phyloP scores from a whole-genome alignment of 2,888 invertebrate genomes.

The Oxytorus armatus region DNA sequence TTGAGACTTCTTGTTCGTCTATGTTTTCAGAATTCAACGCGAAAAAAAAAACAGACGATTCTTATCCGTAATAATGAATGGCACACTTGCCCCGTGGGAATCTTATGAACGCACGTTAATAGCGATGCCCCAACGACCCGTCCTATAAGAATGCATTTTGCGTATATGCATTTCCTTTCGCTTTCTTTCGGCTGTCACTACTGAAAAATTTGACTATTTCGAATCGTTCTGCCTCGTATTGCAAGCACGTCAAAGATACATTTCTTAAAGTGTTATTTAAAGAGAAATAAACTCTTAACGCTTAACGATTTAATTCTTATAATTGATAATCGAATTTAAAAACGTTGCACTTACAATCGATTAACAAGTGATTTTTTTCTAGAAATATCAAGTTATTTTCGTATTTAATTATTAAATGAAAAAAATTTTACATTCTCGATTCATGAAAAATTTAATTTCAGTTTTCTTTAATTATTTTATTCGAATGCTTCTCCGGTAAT shows the following conservation, averaged over 20 bases:
- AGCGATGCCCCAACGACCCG: slow-evolving; percentile 6
- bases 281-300: no score
- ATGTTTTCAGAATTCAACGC: slow-evolving; percentile 15
- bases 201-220: slow-evolving; percentile 13
- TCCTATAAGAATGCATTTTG: slow-evolving; percentile 4
- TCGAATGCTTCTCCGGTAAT: no score
- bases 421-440: no score
- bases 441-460: no score
- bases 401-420: no score
- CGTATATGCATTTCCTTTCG: slow-evolving; percentile 50
- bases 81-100: slow-evolving; percentile 51
- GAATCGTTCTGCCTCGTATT: slow-evolving; percentile 1
- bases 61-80: slow-evolving; percentile 59
- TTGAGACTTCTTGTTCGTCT: slow-evolving; percentile 34
- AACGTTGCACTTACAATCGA: no score
- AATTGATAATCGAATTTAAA: not conserved
- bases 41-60: slow-evolving; percentile 37
- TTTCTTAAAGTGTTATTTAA: not conserved
- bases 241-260: not conserved
- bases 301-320: not conserved
- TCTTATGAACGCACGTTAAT: slow-evolving; percentile 37
- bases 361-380: no score
- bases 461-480: no score
- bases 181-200: slow-evolving; percentile 46
- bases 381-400: no score